Conservation (phyloP, 2,113 vertebrate species). For the Alouatta palliata region DNA sequence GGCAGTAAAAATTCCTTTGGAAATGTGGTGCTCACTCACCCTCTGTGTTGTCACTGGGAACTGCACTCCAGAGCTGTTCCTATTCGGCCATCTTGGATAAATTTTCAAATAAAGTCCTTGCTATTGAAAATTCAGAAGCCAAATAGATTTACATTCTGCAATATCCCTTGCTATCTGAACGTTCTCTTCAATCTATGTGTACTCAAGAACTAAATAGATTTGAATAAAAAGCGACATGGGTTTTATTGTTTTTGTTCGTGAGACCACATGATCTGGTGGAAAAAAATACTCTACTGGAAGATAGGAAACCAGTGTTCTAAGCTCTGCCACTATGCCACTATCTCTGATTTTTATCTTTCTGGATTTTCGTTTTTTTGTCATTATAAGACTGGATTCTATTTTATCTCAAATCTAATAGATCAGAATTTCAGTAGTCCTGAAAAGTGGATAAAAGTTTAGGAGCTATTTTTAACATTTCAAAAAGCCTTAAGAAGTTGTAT, state of each 20-base stretch:
- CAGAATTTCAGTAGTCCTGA: neutral
- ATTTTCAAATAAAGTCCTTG: slow-evolving; percentile 7
- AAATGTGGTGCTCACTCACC: too few species aligned
- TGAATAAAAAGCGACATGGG: neutral
- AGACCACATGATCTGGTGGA: neutral
- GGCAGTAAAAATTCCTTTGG: too few species aligned
- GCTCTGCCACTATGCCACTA: neutral
- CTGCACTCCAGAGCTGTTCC: too few species aligned
- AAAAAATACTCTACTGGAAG: neutral
- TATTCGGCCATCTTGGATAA: neutral
- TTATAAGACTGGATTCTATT: neutral
- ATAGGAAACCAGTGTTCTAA: neutral
- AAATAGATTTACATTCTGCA: neutral
- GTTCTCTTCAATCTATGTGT: neutral
- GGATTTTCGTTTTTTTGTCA: neutral
- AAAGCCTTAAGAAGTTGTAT: neutral
- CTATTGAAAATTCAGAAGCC: neutral
- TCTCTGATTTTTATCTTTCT: neutral
- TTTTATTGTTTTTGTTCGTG: neutral
- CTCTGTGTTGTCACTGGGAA: too few species aligned
- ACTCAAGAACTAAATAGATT: neutral
- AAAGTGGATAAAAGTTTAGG: neutral
- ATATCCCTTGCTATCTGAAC: neutral
- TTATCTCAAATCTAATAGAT: neutral
- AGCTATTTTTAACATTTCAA: neutral